A percentile compares a stretch with the other conserved stretches of the same genome.
Evolutionary conservation across 2,113 vertebrate genomes (phyloP).

Genomic region (Corydoras maculifer): DNA sequence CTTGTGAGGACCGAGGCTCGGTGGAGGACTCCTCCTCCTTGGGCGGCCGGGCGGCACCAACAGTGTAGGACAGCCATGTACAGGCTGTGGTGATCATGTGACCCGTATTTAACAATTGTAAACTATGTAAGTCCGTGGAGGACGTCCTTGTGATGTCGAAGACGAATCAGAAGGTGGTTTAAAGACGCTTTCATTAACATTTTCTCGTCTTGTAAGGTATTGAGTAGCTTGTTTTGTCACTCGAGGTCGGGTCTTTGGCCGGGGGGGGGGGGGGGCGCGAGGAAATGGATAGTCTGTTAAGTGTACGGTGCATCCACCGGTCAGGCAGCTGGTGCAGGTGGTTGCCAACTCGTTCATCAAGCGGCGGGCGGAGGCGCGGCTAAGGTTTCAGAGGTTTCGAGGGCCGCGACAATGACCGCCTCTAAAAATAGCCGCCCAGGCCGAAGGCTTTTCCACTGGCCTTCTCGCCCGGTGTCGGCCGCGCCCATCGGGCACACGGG

Average conservation of each 20-base stretch:
- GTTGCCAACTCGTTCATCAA: slow-evolving; percentile 60
- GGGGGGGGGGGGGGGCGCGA: slow-evolving; percentile 31
- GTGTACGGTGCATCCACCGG: slow-evolving; percentile 43
- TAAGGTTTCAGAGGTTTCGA: slow-evolving; percentile 65
- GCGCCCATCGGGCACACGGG: not conserved
- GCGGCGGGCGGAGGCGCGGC: slow-evolving; percentile 43
- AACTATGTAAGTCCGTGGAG: too few relatives aligned
- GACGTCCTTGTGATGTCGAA: too few relatives aligned
- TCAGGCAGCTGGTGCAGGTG: slow-evolving; percentile 47
- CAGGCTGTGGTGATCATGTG: too few relatives aligned
- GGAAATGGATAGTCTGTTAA: slow-evolving; percentile 39
- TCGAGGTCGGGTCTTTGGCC: slow-evolving; percentile 43
- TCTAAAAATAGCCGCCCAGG: slow-evolving; percentile 60
- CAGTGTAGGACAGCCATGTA: too few relatives aligned
- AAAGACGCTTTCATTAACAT: not conserved
- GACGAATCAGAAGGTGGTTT: too few relatives aligned
- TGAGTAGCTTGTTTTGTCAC: not conserved
- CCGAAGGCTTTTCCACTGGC: slow-evolving; percentile 58
- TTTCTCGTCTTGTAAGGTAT: not conserved
- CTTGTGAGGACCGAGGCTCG: too few relatives aligned
- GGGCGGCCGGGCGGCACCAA: too few relatives aligned
- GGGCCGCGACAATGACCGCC: slow-evolving; percentile 58
- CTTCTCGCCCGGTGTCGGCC: slow-evolving; percentile 1
- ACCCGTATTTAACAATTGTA: too few relatives aligned
- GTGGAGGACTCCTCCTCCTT: too few relatives aligned